A percentile compares a stretch with the other conserved stretches of the same genome.
Conservation (phyloP, 2,797 vertebrate species). For the Glossophaga mutica region DNA sequence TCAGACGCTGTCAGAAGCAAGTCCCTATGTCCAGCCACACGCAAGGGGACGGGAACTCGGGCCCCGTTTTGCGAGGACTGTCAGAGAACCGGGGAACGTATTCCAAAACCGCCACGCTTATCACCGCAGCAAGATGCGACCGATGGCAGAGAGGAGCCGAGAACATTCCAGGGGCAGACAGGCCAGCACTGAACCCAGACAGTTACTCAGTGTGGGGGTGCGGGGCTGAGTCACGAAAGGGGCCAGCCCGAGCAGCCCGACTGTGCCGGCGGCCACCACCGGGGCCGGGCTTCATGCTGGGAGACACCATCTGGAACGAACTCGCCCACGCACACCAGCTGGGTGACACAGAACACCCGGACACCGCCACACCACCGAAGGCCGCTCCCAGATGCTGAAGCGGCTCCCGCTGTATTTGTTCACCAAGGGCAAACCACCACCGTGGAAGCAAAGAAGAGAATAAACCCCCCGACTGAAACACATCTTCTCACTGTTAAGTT, state of each 20-base stretch:
- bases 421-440: conserved; percentile 44
- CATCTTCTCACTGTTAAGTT: conserved; percentile 8
- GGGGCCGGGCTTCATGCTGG: rapidly evolving
- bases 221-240: neutral
- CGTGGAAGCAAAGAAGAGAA: conserved; percentile 3
- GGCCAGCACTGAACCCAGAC: rapidly evolving
- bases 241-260: neutral
- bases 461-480: conserved; percentile 19
- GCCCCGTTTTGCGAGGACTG: too few species aligned
- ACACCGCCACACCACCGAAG: neutral
- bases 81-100: rapidly evolving
- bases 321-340: neutral
- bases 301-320: neutral
- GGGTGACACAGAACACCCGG: neutral
- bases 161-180: too few species aligned
- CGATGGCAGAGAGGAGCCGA: neutral
- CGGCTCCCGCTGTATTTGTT: neutral
- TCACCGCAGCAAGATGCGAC: too few species aligned
- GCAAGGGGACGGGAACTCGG: neutral
- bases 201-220: rapidly evolving
- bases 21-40: neutral
- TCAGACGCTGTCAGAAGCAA: neutral
- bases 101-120: neutral
- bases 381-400: neutral
- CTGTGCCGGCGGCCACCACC: neutral